Evolutionary conservation across 2,888 invertebrate species (phyloP).

Genomic region (Chaetogeoica ovagalla): DNA sequence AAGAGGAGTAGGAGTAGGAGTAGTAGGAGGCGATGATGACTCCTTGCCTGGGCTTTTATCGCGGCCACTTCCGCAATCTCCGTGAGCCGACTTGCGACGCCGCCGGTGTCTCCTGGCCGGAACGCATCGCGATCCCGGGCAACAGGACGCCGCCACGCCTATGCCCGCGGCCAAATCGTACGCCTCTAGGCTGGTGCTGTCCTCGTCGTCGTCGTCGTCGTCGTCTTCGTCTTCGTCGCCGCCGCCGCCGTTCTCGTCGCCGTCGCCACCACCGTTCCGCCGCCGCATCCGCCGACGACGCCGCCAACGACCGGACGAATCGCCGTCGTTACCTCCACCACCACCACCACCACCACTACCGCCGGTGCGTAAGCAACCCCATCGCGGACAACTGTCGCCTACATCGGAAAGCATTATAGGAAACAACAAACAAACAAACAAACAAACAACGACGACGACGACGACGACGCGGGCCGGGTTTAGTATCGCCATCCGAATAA

Average conservation of each 20-base stretch:
- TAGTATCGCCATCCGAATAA: no score
- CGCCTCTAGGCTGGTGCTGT: constrained; percentile 79
- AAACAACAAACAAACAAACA: constrained; percentile 30
- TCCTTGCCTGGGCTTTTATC: constrained; percentile 51
- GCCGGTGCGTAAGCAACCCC: constrained; percentile 48
- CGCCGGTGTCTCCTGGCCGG: constrained; percentile 63
- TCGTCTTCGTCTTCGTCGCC: background rate
- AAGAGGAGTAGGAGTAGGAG: background rate
- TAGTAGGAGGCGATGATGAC: background rate
- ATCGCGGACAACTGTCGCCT: constrained; percentile 47
- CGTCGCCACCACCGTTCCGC: background rate
- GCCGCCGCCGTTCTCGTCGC: background rate
- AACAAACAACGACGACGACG: background rate
- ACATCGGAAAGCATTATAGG: constrained; percentile 45
- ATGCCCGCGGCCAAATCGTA: constrained; percentile 71
- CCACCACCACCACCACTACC: background rate
- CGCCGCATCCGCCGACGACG: constrained; percentile 3
- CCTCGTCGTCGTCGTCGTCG: constrained; percentile 65
- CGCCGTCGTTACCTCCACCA: background rate
- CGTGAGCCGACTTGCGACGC: constrained; percentile 39
- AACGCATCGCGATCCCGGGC: constrained; percentile 84
- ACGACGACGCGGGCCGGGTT: no score
- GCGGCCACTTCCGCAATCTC: background rate
- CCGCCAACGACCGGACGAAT: constrained; percentile 21
- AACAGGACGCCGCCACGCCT: constrained; percentile 58